Evolutionary conservation across 2,113 vertebrate genomes (phyloP), one percentile per base, ranked within the genome.

Genomic region (Heterocephalus glaber): DNA sequence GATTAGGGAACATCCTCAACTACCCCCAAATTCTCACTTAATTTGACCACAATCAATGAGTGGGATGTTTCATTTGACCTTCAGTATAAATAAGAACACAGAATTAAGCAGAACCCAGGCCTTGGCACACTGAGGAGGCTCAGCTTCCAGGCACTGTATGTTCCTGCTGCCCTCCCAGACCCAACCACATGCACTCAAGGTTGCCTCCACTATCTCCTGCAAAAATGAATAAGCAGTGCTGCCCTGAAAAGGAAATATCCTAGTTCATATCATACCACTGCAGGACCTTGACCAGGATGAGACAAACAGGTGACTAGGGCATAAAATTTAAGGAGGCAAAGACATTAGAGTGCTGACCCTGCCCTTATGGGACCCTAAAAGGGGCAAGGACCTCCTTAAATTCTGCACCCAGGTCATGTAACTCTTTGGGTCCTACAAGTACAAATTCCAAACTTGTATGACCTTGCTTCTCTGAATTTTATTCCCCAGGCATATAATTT

Each of bases 271-370:
- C 56, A 33, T 8, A 41, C 1, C 74, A 22, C 9, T 33, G 47
- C 79, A 38, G 16, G 1, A 14, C 52, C 7, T 63, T 58, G 38
- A 41, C 8, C 24, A 61, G 26, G 11, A 41, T 63, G n/a, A 92
- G n/a, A 61, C 7, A 74, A 74, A 28, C 44, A 86, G 54, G 79
- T 80, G 24, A 72, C 3, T 38, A n/a, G 16, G 9, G 1, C 30
- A 77, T 26, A 58, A 24, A 88, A 84, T 38, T 44, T 49, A 74
- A 86, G n/a, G 26, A 80, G 41, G n/a, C 11, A 38, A 72, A 2
- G 4, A 60, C 8, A 0, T 17, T 1, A 2, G 56, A 30, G 7
- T 54, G 20, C 26, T 60, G 28, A 6, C 2, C 1, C 24, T 38
- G 4, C 33, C 60, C 68, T 60, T 6, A 6, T 10, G 35, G 41